phyloP scores from a whole-genome alignment of 2,113 vertebrate species.

The Triplophysa tibetana region DNA sequence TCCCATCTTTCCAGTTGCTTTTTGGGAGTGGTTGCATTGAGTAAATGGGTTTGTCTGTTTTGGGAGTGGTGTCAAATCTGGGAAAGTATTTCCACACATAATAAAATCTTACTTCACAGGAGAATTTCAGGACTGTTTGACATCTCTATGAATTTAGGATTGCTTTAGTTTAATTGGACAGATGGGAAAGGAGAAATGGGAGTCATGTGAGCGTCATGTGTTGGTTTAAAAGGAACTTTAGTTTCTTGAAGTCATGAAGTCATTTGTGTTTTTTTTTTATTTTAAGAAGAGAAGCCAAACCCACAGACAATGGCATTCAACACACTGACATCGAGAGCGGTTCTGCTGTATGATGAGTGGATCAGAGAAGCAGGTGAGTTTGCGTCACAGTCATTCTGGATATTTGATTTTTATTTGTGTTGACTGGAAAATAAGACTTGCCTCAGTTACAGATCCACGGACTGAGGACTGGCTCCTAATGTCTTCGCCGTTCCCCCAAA shows the following conservation, averaged over 20 bases:
- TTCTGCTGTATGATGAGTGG: constrained; percentile 79
- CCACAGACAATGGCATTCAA: constrained; percentile 76
- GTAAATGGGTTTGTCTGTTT: background rate
- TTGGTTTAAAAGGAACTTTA: no score
- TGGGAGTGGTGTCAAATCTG: background rate
- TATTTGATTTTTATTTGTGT: background rate
- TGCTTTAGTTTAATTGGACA: no score
- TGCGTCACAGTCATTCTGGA: background rate
- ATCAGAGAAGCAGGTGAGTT: constrained; percentile 84
- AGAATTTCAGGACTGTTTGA: no score
- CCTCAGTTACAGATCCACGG: constrained; percentile 75
- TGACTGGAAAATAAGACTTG: background rate
- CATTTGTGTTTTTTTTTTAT: background rate
- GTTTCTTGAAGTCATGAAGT: background rate
- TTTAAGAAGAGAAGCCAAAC: background rate
- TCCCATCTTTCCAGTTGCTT: constrained; percentile 14
- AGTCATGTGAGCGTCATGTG: no score
- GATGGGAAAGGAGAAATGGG: no score
- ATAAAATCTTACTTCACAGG: background rate
- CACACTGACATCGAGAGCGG: constrained; percentile 78
- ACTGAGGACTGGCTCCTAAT: constrained; percentile 82
- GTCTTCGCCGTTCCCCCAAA: constrained; percentile 84
- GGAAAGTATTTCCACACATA: background rate
- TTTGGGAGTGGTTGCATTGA: background rate
- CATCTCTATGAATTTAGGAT: no score